Conservation (phyloP, 2,888 invertebrate species). For the Cylindroiulus punctatus region DNA sequence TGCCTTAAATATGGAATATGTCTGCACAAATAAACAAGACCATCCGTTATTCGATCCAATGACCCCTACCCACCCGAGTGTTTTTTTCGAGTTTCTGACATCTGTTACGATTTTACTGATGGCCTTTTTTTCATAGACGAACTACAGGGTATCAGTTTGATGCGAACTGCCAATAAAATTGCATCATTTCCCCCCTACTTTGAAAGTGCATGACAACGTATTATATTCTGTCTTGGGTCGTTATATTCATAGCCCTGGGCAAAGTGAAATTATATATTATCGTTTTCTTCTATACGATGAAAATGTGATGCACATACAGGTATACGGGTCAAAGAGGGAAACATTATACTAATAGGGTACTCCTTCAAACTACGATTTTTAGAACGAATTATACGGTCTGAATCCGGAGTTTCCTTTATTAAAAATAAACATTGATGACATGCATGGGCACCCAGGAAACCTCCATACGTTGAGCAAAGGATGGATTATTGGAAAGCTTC, state of each 20-base stretch:
- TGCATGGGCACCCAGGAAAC: not conserved
- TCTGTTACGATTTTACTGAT: conserved; percentile 2
- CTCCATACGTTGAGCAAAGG: not conserved
- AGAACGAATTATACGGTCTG: conserved; percentile 13
- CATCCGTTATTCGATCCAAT: not conserved
- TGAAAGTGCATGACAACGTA: conserved; percentile 47
- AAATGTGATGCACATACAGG: conserved; percentile 13
- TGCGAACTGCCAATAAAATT: conserved; percentile 45
- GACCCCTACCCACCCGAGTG: not conserved
- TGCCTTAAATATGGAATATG: not conserved
- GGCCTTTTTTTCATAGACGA: not conserved
- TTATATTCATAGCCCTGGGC: conserved; percentile 12
- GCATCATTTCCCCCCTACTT: conserved; percentile 17
- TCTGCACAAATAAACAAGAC: not conserved
- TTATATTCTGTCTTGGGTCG: conserved; percentile 47
- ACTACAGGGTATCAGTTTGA: conserved; percentile 50
- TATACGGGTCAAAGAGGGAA: conserved; percentile 39
- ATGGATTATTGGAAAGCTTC: not conserved
- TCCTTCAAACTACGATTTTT: conserved; percentile 18
- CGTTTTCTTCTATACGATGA: conserved; percentile 25
- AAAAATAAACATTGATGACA: not conserved
- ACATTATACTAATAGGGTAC: not conserved
- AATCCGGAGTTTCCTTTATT: conserved; percentile 1
- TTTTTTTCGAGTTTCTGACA: conserved; percentile 3
- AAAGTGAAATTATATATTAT: conserved; percentile 49